A percentile compares a stretch with the other conserved stretches of the same genome.
These are phyloP conservation scores for Lacanobia oleracea DNA, from an alignment of 2,888 invertebrate genomes.

Conservation along the genomic window DNA sequence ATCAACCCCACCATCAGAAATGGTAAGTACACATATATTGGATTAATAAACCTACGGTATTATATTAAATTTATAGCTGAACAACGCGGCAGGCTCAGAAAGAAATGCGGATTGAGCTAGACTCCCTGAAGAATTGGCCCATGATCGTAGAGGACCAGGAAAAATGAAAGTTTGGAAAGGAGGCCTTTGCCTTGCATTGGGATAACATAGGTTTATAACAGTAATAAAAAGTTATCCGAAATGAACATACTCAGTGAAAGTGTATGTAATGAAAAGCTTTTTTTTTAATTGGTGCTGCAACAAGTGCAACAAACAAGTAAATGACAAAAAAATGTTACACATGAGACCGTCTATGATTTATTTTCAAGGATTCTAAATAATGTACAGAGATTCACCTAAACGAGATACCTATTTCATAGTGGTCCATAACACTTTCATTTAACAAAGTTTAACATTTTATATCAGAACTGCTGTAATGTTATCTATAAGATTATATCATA, in stretches of 20 bases:
- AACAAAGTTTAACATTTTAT: no score
- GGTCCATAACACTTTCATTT: no score
- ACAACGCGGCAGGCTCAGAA: not conserved
- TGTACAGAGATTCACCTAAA: no score
- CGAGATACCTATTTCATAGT: no score
- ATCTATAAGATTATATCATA: no score
- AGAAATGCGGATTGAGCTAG: not conserved
- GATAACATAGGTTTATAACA: not conserved
- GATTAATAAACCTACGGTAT: not conserved
- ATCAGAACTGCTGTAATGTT: no score
- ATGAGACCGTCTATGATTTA: no score
- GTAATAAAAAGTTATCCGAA: no score
- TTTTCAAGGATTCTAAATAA: no score
- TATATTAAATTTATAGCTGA: not conserved
- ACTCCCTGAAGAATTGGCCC: not conserved
- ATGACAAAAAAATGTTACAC: no score
- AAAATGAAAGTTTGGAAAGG: not conserved
- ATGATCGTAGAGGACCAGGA: not conserved
- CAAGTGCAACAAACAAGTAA: no score
- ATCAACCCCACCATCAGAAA: slow-evolving; percentile 73
- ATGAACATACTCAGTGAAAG: not conserved
- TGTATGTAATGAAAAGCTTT: not conserved
- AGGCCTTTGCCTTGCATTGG: not conserved
- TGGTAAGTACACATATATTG: slow-evolving; percentile 63
- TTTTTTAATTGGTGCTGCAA: no score